phyloP scores from a whole-genome alignment of 2,888 invertebrate genomes.

The Pterostichus madidus region DNA sequence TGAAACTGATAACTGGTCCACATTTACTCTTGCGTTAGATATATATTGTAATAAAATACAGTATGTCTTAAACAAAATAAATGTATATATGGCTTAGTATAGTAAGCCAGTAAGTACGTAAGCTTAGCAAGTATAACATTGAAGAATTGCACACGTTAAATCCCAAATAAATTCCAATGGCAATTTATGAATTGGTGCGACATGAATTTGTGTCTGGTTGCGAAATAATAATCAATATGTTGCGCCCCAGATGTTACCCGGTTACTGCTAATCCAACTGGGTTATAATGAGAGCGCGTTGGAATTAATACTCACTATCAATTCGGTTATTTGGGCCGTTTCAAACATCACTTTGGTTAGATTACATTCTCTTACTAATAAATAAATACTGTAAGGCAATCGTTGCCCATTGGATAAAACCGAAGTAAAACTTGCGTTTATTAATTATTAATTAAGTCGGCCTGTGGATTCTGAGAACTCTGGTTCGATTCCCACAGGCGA shows the following conservation, averaged over 20 bases:
- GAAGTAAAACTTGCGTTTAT: too few species aligned
- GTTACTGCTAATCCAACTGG: conserved; percentile 50
- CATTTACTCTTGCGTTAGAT: too few species aligned
- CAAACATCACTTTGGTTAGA: background rate
- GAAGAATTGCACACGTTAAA: conserved; percentile 27
- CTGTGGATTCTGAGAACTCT: too few species aligned
- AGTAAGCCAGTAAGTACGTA: too few species aligned
- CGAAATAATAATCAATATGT: conserved; percentile 52
- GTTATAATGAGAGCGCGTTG: conserved; percentile 39
- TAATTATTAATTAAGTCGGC: too few species aligned
- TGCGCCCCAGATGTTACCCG: conserved; percentile 50
- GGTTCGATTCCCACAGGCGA: too few species aligned
- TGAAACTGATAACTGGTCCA: too few species aligned
- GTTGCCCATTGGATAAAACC: too few species aligned
- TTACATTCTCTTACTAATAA: conserved; percentile 2
- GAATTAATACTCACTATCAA: conserved; percentile 51
- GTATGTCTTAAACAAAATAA: too few species aligned
- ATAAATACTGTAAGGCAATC: background rate
- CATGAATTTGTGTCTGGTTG: conserved; percentile 56
- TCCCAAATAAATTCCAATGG: conserved; percentile 50
- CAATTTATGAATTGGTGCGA: conserved; percentile 53
- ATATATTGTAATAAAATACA: too few species aligned
- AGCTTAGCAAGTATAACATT: too few species aligned
- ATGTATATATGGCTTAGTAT: too few species aligned
- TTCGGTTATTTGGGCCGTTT: conserved; percentile 44